Percentiles rank a stretch among this genome's conserved stretches.
Evolutionary conservation across 1,140 invertebrate species (phyloP).

Genomic region (Ceratitis capitata): DNA sequence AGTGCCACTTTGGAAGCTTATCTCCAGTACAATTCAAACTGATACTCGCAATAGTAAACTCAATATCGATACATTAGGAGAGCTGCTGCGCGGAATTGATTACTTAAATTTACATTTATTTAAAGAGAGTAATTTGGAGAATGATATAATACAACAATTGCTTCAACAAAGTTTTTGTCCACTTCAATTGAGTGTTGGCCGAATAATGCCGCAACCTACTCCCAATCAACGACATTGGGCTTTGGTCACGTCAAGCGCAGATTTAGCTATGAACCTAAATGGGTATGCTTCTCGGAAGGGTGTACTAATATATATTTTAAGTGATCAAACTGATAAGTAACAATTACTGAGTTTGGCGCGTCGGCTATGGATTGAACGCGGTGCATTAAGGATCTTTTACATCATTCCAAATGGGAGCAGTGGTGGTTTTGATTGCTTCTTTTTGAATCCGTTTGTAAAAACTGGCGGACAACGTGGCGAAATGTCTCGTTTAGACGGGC

Average conservation of each 20-base stretch:
- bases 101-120: constrained; percentile 17
- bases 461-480: not conserved
- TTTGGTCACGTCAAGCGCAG: not conserved
- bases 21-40: not conserved
- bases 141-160: not conserved
- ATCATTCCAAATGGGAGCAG: not conserved
- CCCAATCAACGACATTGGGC: constrained; percentile 1
- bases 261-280: not conserved
- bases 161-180: not conserved
- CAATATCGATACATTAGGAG: not conserved
- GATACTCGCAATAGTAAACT: not conserved
- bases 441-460: constrained; percentile 41
- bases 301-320: constrained; percentile 9
- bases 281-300: not conserved
- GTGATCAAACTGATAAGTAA: not conserved
- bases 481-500: not conserved
- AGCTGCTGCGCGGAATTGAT: not conserved
- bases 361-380: not conserved
- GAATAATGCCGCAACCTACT: not conserved
- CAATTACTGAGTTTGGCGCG: not conserved
- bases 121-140: not conserved
- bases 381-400: constrained; percentile 34
- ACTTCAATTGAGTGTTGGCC: not conserved
- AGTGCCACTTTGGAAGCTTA: not conserved
- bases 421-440: not conserved